These are phyloP conservation scores for Burhinus oedicnemus DNA, from an alignment of 2,113 vertebrate genomes.

Conservation along the genomic window DNA sequence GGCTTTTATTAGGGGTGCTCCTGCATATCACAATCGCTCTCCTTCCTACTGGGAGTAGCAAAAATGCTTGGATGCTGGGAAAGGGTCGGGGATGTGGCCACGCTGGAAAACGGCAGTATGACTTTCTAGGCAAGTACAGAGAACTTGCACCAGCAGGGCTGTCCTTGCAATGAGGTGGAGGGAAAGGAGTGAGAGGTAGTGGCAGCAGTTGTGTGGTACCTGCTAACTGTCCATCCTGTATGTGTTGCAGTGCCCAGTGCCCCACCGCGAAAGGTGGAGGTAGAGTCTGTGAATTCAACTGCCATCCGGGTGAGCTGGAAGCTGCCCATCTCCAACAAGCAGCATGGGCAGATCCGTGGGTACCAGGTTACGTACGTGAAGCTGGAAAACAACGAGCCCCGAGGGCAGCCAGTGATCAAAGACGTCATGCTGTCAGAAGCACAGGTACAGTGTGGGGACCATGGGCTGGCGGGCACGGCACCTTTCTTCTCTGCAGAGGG, in stretches of 20 bases:
- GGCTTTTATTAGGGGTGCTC: background rate
- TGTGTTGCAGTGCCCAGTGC: slow-evolving; percentile 90
- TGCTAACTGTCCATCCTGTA: background rate
- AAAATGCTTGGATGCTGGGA: background rate
- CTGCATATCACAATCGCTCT: accelerated
- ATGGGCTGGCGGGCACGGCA: background rate
- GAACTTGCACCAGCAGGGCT: background rate
- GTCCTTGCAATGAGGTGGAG: background rate
- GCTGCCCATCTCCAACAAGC: slow-evolving; percentile 87
- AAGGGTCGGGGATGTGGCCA: background rate
- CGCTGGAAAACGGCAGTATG: background rate
- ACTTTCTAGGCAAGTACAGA: background rate
- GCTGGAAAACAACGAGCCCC: slow-evolving; percentile 88
- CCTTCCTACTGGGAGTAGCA: background rate
- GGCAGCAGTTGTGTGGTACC: background rate
- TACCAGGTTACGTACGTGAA: slow-evolving; percentile 93
- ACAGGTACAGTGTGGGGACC: slow-evolving; percentile 79
- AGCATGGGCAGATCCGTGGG: slow-evolving; percentile 92
- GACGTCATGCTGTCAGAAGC: slow-evolving; percentile 89
- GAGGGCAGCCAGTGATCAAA: slow-evolving; percentile 86
- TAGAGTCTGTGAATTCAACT: slow-evolving; percentile 89
- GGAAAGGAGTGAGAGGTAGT: background rate
- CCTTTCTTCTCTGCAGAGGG: background rate
- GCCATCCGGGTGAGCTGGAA: slow-evolving; percentile 91
- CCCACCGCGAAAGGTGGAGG: slow-evolving; percentile 92